Conservation (phyloP, 2,888 invertebrate genomes). For the Iphiclides podalirius region DNA sequence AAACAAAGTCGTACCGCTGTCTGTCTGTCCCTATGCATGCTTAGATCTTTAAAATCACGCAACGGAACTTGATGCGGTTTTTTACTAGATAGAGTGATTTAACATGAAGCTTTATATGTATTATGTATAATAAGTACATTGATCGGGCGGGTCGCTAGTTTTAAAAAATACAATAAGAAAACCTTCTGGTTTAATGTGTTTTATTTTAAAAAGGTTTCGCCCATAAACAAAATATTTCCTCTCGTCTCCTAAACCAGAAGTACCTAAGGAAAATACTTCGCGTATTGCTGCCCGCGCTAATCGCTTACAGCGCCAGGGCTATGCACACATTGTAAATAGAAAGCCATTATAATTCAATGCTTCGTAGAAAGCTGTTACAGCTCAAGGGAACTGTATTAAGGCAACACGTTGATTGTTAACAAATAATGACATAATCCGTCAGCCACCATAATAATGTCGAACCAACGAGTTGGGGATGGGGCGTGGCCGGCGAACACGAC, state of each 20-base stretch:
- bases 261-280: not conserved
- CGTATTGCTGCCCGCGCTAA: not conserved
- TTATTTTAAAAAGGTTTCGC: too few relatives aligned
- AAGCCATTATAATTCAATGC: slow-evolving; percentile 10
- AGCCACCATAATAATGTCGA: slow-evolving; percentile 53
- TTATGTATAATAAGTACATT: too few relatives aligned
- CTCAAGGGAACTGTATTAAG: slow-evolving; percentile 19
- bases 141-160: too few relatives aligned
- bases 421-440: slow-evolving; percentile 36
- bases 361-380: slow-evolving; percentile 22
- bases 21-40: too few relatives aligned
- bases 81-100: not conserved
- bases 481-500: slow-evolving; percentile 68
- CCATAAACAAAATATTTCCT: not conserved
- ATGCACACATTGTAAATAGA: not conserved
- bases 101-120: too few relatives aligned
- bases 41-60: too few relatives aligned
- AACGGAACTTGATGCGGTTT: not conserved
- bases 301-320: not conserved
- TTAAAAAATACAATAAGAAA: too few relatives aligned
- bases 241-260: not conserved
- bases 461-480: slow-evolving; percentile 30
- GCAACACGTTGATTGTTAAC: slow-evolving; percentile 22
- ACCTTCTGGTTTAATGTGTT: too few relatives aligned
- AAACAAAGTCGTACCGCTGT: too few relatives aligned